Conservation (phyloP, 2,888 invertebrate genomes). For the Macroteleia sp. region DNA sequence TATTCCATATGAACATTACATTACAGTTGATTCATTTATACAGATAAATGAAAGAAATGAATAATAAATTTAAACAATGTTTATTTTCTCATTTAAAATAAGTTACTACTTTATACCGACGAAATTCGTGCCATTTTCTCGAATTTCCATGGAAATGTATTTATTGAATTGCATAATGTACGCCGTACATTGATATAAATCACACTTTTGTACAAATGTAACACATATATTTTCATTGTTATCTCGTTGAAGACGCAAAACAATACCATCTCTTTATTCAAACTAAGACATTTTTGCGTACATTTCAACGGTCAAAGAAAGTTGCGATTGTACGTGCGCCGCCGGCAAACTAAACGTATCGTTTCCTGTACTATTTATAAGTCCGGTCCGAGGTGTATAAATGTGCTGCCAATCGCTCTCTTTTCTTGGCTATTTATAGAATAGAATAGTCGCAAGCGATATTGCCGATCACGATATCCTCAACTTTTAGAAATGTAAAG, state of each 20-base stretch:
- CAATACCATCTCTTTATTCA: conserved; percentile 51
- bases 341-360: conserved; percentile 37
- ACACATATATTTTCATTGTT: conserved; percentile 53
- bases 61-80: too few relatives aligned
- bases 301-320: conserved; percentile 33
- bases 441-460: too few relatives aligned
- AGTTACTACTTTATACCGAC: conserved; percentile 9
- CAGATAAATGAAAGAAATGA: too few relatives aligned
- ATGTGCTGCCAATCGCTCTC: conserved; percentile 43
- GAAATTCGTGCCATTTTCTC: conserved; percentile 3
- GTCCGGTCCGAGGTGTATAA: conserved; percentile 42
- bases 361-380: conserved; percentile 48
- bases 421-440: conserved; percentile 36
- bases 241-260: conserved; percentile 40
- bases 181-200: conserved; percentile 44
- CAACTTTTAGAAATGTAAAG: conserved; percentile 8
- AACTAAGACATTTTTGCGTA: conserved; percentile 46
- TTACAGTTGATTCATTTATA: too few relatives aligned
- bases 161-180: conserved; percentile 52
- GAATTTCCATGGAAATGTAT: conserved; percentile 44
- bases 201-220: conserved; percentile 35
- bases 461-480: too few relatives aligned
- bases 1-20: too few relatives aligned
- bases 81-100: too few relatives aligned
- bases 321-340: conserved; percentile 38